Evolutionary conservation across 2,888 invertebrate species (phyloP).

Genomic region (Patella pellucida): DNA sequence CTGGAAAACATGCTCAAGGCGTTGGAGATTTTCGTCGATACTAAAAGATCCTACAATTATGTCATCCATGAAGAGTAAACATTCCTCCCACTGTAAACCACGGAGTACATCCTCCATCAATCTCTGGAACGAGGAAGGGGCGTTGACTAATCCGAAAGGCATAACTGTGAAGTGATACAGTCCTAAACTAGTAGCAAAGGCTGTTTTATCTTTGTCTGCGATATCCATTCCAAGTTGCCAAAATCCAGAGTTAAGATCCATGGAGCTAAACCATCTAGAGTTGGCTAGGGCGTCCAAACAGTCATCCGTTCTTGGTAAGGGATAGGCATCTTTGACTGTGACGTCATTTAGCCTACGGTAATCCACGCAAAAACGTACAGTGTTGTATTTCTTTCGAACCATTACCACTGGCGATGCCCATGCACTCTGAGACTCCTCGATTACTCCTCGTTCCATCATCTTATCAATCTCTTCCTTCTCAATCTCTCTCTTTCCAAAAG

Average conservation of each 20-base stretch:
- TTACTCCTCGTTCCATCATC: slow-evolving; percentile 21
- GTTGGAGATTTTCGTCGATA: slow-evolving; percentile 22
- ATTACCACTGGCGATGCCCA: slow-evolving; percentile 33
- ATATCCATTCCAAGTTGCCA: slow-evolving; percentile 20
- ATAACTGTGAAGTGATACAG: slow-evolving; percentile 15
- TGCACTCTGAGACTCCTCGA: slow-evolving; percentile 22
- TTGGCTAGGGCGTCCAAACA: slow-evolving; percentile 29
- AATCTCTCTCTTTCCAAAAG: slow-evolving; percentile 24
- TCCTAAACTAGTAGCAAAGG: not conserved
- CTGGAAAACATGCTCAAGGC: slow-evolving; percentile 29
- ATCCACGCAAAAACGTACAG: slow-evolving; percentile 31
- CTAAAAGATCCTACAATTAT: slow-evolving; percentile 28
- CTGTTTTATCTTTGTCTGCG: not conserved
- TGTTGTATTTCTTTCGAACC: slow-evolving; percentile 30
- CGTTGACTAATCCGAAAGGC: slow-evolving; percentile 42
- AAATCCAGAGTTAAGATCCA: slow-evolving; percentile 22
- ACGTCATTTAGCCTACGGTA: slow-evolving; percentile 31
- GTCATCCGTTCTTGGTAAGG: slow-evolving; percentile 25
- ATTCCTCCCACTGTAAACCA: slow-evolving; percentile 31
- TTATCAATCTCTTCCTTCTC: slow-evolving; percentile 22
- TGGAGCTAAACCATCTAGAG: slow-evolving; percentile 15
- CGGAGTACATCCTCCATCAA: slow-evolving; percentile 39
- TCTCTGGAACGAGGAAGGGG: slow-evolving; percentile 42
- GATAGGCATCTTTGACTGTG: slow-evolving; percentile 25
- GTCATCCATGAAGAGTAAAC: slow-evolving; percentile 39